Conservation (phyloP, 1,140 invertebrate species). For the Drosophila sucinea region DNA sequence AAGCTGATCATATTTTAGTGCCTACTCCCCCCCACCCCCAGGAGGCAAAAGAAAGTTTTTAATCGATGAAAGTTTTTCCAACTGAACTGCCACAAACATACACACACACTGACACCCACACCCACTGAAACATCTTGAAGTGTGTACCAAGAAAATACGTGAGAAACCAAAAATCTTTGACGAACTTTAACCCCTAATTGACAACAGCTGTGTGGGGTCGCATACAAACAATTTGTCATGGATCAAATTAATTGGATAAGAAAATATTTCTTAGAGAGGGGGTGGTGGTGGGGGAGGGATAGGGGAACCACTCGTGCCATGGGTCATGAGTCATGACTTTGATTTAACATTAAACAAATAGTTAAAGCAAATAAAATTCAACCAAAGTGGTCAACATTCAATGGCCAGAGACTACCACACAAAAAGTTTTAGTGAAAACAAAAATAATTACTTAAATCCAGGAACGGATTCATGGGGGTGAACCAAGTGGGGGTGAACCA, state of each 20-base stretch:
- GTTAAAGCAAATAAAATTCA: conserved; percentile 8
- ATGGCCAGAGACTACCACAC: background rate
- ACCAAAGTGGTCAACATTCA: background rate
- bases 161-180: conserved; percentile 28
- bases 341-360: conserved; percentile 14
- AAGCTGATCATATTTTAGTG: conserved; percentile 63
- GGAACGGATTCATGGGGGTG: background rate
- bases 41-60: conserved; percentile 50
- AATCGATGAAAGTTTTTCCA: conserved; percentile 71
- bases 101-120: background rate
- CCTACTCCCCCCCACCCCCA: conserved; percentile 24
- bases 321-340: conserved; percentile 4
- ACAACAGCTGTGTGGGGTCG: conserved; percentile 46
- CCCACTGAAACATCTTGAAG: background rate
- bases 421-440: background rate
- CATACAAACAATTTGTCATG: conserved; percentile 42
- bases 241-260: conserved; percentile 25
- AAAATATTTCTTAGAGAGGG: background rate
- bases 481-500: too few relatives aligned
- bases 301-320: background rate
- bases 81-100: conserved; percentile 4
- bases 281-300: background rate
- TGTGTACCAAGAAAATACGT: conserved; percentile 49
- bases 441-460: background rate
- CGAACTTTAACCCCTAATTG: conserved; percentile 64